A percentile compares a stretch with the other conserved stretches of the same genome.
Conservation (phyloP, 2,797 vertebrate species). For the Spondyliosoma cantharus region DNA sequence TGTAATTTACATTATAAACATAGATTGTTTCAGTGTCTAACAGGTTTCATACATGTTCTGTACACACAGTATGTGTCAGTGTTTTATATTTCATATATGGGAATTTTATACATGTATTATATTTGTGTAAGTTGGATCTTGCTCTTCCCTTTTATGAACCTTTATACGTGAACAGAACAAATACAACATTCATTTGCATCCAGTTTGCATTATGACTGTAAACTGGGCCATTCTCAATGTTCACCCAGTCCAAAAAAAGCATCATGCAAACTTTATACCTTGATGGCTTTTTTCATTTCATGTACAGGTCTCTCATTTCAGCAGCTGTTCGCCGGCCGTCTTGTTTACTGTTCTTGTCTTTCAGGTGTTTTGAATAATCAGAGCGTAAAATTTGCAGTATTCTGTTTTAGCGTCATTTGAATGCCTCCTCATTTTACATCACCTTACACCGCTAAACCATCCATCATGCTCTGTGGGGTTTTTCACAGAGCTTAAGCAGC, state of each 20-base stretch:
- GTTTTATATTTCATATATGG: too few relatives aligned
- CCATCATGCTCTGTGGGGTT: too few relatives aligned
- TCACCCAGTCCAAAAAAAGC: slow-evolving; percentile 3
- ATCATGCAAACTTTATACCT: neutral
- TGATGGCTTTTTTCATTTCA: neutral
- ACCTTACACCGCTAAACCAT: neutral
- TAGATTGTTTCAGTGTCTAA: too few relatives aligned
- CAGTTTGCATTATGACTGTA: slow-evolving; percentile 21
- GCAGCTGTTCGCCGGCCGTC: too few relatives aligned
- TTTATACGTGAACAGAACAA: neutral
- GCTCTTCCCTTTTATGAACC: too few relatives aligned
- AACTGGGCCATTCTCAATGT: neutral
- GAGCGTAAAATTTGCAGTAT: neutral
- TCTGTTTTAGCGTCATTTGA: neutral
- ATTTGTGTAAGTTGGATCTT: too few relatives aligned
- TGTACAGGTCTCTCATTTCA: too few relatives aligned
- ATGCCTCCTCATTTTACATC: neutral
- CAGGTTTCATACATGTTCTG: too few relatives aligned
- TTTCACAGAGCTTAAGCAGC: neutral
- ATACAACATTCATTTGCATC: slow-evolving; percentile 30
- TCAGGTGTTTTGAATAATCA: neutral
- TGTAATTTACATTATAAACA: too few relatives aligned
- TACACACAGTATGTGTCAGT: too few relatives aligned
- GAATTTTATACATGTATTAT: too few relatives aligned
- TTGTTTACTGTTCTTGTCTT: neutral